phyloP scores from a whole-genome alignment of 1,140 invertebrate species.

The Drosophila ficusphila region DNA sequence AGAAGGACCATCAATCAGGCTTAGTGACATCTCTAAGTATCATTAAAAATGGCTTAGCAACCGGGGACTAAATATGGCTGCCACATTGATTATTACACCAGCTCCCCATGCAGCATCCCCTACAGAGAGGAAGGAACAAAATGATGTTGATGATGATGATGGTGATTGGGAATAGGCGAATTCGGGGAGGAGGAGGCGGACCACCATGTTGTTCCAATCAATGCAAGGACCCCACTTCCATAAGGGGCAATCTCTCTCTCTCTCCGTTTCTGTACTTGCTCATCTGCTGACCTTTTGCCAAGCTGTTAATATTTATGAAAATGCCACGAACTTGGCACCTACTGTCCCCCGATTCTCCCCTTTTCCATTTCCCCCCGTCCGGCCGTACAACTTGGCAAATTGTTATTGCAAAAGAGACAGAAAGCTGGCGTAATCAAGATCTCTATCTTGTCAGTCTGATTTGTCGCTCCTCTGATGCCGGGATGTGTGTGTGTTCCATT shows the following conservation, averaged over 20 bases:
- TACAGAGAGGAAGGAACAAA: neutral
- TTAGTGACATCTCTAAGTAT: slow-evolving; percentile 35
- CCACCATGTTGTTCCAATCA: slow-evolving; percentile 36
- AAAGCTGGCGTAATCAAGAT: slow-evolving; percentile 61
- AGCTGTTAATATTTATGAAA: slow-evolving; percentile 65
- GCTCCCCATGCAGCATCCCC: slow-evolving; percentile 18
- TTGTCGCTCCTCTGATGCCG: slow-evolving; percentile 27
- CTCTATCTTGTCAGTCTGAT: slow-evolving; percentile 63
- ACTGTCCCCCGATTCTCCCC: neutral
- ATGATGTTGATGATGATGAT: slow-evolving; percentile 3
- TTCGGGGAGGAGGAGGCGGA: neutral
- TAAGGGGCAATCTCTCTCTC: slow-evolving; percentile 38
- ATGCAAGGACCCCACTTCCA: slow-evolving; percentile 58
- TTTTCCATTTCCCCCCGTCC: slow-evolving; percentile 2
- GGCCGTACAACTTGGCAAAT: slow-evolving; percentile 56
- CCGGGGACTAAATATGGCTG: slow-evolving; percentile 50
- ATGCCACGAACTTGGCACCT: slow-evolving; percentile 60
- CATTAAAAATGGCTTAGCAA: slow-evolving; percentile 62
- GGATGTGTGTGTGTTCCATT: slow-evolving; percentile 17
- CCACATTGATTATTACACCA: slow-evolving; percentile 54
- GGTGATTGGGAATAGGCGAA: slow-evolving; percentile 36
- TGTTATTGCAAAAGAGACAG: slow-evolving; percentile 49
- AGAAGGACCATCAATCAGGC: neutral
- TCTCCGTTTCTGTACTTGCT: neutral
- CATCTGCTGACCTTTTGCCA: slow-evolving; percentile 49